Evolutionary conservation across 2,888 invertebrate genomes (phyloP).

Genomic region (Acronicta leporina): DNA sequence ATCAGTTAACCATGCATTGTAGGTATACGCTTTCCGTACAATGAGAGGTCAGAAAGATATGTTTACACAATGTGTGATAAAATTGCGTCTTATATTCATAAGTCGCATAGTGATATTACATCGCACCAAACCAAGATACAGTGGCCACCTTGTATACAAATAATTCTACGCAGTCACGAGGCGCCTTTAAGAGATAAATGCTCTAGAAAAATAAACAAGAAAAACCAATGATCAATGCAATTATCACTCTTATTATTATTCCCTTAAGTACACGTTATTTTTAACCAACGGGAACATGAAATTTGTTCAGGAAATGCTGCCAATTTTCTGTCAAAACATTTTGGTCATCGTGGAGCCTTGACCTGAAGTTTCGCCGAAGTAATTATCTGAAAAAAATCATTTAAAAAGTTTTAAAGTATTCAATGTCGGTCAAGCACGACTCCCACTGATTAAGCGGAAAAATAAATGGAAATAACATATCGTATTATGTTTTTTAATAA

Average conservation of each 20-base stretch:
- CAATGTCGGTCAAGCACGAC: no score
- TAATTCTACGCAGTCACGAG: conserved; percentile 38
- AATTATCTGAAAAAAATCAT: conserved; percentile 11
- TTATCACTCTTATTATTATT: conserved; percentile 11
- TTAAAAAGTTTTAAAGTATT: neutral
- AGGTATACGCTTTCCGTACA: no score
- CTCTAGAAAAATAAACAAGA: conserved; percentile 3
- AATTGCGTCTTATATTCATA: no score
- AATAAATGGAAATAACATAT: no score
- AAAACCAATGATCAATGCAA: conserved; percentile 24
- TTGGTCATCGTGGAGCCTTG: conserved; percentile 41
- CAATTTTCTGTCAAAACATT: conserved; percentile 59
- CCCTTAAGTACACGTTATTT: conserved; percentile 4
- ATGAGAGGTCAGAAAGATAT: no score
- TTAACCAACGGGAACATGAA: conserved; percentile 25
- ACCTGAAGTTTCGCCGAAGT: conserved; percentile 36
- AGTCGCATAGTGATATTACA: neutral
- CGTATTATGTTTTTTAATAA: no score
- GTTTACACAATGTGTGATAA: no score
- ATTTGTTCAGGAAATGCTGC: conserved; percentile 48
- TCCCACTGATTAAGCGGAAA: no score
- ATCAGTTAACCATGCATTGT: no score
- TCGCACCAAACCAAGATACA: neutral
- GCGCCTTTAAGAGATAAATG: conserved; percentile 19
- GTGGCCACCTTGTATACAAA: conserved; percentile 7